Conservation (phyloP, 1,140 invertebrate species). For the Harpegnathos saltator region DNA sequence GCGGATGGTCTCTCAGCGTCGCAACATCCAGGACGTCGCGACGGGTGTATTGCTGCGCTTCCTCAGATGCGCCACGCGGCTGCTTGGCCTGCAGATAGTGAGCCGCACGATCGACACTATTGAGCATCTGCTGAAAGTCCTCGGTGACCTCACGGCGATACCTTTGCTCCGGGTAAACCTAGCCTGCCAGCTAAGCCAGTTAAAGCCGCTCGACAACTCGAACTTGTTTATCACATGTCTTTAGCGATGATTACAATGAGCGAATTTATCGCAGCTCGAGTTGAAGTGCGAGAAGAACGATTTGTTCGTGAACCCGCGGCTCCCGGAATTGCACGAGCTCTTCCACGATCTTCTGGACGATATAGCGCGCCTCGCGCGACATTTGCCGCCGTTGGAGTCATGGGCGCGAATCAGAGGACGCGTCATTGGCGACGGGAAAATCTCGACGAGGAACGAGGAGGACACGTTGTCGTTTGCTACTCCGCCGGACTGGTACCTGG, state of each 20-base stretch:
- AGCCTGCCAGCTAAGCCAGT: too few relatives aligned
- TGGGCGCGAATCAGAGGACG: slow-evolving; percentile 63
- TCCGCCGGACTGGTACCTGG: slow-evolving; percentile 81
- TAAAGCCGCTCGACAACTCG: too few relatives aligned
- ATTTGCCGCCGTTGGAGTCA: slow-evolving; percentile 84
- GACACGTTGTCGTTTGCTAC: slow-evolving; percentile 73
- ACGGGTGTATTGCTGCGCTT: slow-evolving; percentile 63
- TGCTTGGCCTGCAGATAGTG: slow-evolving; percentile 86
- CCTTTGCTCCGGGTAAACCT: slow-evolving; percentile 84
- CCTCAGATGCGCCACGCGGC: slow-evolving; percentile 81
- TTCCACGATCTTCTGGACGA: slow-evolving; percentile 82
- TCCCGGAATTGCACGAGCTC: slow-evolving; percentile 77
- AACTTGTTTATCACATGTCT: too few relatives aligned
- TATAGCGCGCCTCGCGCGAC: slow-evolving; percentile 81
- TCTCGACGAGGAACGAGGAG: too few relatives aligned
- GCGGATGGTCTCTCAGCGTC: slow-evolving; percentile 76
- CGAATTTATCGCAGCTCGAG: slow-evolving; percentile 76
- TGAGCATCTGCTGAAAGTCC: slow-evolving; percentile 84
- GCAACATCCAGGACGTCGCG: slow-evolving; percentile 79
- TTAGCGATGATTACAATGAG: too few relatives aligned
- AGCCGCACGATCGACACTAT: slow-evolving; percentile 86
- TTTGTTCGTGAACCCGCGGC: slow-evolving; percentile 80
- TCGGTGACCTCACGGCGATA: slow-evolving; percentile 80
- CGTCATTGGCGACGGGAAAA: too few relatives aligned
- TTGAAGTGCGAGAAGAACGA: slow-evolving; percentile 81